Evolutionary conservation across 92 coral and sea anemone genomes (phyloP).

Genomic region (Paragorgia papillata): DNA sequence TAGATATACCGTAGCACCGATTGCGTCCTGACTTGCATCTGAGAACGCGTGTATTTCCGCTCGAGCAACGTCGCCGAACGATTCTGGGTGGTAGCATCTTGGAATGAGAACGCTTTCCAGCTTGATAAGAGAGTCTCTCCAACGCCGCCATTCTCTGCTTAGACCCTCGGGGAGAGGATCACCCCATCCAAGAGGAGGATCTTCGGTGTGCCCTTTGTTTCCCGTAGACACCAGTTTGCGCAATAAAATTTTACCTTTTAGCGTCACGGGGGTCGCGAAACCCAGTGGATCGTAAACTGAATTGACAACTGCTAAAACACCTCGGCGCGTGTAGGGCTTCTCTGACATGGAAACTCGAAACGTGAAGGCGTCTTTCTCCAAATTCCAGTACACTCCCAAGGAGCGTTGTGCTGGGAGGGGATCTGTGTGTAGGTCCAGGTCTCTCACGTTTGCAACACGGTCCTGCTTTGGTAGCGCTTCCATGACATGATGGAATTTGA

Average conservation of each 20-base stretch:
- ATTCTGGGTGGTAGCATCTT: slow-evolving; percentile 43
- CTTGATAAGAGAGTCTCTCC: slow-evolving; percentile 28
- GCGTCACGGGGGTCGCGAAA: slow-evolving; percentile 43
- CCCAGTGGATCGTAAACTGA: slow-evolving; percentile 55
- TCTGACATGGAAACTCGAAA: slow-evolving; percentile 37
- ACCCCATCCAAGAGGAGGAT: slow-evolving; percentile 47
- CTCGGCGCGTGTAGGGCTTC: slow-evolving; percentile 46
- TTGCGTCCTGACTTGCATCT: no score
- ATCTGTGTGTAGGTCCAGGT: slow-evolving; percentile 39
- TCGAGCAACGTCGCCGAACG: slow-evolving; percentile 4
- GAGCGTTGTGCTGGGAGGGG: slow-evolving; percentile 42
- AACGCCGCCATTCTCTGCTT: slow-evolving; percentile 47
- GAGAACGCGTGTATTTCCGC: slow-evolving; percentile 54
- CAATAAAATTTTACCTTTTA: neutral
- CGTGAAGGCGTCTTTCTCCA: no score
- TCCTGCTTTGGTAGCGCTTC: slow-evolving; percentile 51
- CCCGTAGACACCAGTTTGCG: neutral
- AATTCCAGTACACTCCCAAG: slow-evolving; percentile 46
- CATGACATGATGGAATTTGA: slow-evolving; percentile 52
- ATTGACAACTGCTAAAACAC: slow-evolving; percentile 46
- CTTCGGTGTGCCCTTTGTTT: slow-evolving; percentile 7
- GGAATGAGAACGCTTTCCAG: slow-evolving; percentile 44
- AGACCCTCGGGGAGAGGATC: slow-evolving; percentile 59
- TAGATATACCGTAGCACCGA: slow-evolving; percentile 50
- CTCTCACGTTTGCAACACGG: slow-evolving; percentile 36